Base-by-base conservation (phyloP, 2,113 vertebrate species). In the Argyrosomus japonicus region DNA sequence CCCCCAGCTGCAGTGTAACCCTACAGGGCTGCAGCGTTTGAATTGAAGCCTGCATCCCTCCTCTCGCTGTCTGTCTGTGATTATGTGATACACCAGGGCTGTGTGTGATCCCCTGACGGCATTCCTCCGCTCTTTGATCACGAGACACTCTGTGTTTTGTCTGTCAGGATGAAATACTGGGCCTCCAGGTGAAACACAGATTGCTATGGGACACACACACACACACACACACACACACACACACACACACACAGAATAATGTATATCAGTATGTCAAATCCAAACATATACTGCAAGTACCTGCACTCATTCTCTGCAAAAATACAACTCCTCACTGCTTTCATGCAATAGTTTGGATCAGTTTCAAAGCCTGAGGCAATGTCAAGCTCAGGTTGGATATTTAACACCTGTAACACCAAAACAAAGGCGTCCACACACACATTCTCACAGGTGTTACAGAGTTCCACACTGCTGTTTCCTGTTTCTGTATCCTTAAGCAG, bases 111-210 rank as follows among this genome's bases (percentile, higher is more conserved):
- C 48, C 74, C 67, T 14, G 47, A 61, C 54, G 32, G 63, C 77
- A 80, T 88, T 90, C 88, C 68, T 87, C 54, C 0, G 21, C 57
- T 13, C 89, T 92, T 91, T 92, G 89, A 92, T 92, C 85, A 83
- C 32, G 0, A 77, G 61, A 67, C 77, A 47, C 68, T 69, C 71
- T 0, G 69, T 86, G 70, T 87, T 90, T 87, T 86, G 69, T 84
- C 77, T 93, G 91, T 89, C 92, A 84, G 72, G 84, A 54, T 87
- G 82, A 90, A 75, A 71, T 36, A 76, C 65, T 47, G 67, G 64
- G 70, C 68, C 68, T 77, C 71, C 21, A 19, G 63, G 56, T 4
- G 27, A 62, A 56, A 64, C 58, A 53, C 32, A 57, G 53, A 13
- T 48, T 6, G 69, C 45, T 40, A 40, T n/a, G 81, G 51, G 56